phyloP scores from a whole-genome alignment of 1,140 invertebrate species.

The Hyphantria cunea region DNA sequence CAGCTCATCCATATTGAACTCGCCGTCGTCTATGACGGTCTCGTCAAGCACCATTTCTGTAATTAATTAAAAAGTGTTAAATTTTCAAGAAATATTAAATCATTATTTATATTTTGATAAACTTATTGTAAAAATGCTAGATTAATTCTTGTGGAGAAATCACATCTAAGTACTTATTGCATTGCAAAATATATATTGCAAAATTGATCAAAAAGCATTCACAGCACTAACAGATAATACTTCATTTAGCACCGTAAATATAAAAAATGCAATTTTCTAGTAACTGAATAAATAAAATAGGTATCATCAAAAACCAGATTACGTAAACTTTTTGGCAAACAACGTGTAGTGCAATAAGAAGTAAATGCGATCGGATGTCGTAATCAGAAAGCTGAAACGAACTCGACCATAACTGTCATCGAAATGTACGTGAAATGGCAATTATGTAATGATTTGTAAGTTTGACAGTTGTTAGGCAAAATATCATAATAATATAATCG shows the following conservation, averaged over 20 bases:
- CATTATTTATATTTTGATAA: too few relatives aligned
- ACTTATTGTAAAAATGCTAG: too few relatives aligned
- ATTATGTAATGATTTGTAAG: constrained; percentile 5
- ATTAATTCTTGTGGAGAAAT: too few relatives aligned
- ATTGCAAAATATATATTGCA: too few relatives aligned
- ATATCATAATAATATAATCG: too few relatives aligned
- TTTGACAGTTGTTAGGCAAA: constrained; percentile 1
- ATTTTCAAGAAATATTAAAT: background rate
- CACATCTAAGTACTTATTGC: too few relatives aligned
- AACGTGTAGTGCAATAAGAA: constrained; percentile 9
- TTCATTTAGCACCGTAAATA: too few relatives aligned
- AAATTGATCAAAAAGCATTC: too few relatives aligned
- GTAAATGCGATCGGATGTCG: constrained; percentile 8
- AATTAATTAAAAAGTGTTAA: constrained; percentile 18
- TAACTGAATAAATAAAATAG: background rate
- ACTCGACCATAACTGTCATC: constrained; percentile 19
- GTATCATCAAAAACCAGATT: constrained; percentile 13
- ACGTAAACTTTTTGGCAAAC: constrained; percentile 9
- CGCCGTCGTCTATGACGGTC: constrained; percentile 73
- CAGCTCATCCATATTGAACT: constrained; percentile 77
- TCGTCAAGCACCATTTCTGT: constrained; percentile 70
- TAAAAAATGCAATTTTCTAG: too few relatives aligned
- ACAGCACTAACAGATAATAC: too few relatives aligned
- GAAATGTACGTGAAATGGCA: constrained; percentile 8
- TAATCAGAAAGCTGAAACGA: constrained; percentile 15